Evolutionary conservation across 2,797 vertebrate genomes (phyloP), one percentile per base, ranked within the genome.

Genomic region (Gila robusta): DNA sequence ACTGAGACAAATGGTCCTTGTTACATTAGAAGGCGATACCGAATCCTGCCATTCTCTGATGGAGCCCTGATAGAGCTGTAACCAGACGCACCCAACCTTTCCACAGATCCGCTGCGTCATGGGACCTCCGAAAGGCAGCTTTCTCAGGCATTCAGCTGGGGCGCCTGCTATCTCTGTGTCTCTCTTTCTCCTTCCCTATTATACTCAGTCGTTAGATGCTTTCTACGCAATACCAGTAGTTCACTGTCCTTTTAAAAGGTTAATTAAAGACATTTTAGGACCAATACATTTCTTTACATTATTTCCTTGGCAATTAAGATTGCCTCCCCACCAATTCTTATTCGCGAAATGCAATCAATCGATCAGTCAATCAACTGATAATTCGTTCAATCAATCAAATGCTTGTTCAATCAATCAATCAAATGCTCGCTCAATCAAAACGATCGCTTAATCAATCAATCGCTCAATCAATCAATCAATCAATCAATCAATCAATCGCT

Each of bases 1-100:
- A 95, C 94, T 94, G 94, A 95, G 95, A 95, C 94, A 95, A 95
- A 96, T 94, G 95, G 94, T 93, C 91, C 94, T 95, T 94, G 94
- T 95, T 95, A 94, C 93, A 93, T 95, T 95, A 94, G 94, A 91
- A 91, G 91, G 93, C 74, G 94, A 94, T 94, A 95, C 93, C 89
- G 93, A 95, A 95, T 93, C 94, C 93, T 91, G 91, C 84, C 91
- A 92, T 92, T 94, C 93, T 90, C 89, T 95, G 95, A 95, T 95
- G 93, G 93, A 87, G 91, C 93, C 91, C 90, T 90, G 95, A 96
- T 94, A 95, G 94, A 94, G 93, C 93, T 95, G 94, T 95, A 95
- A 95, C 95, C 88, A 90, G 93, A 96, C 89, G 93, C 95, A 91
- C 82, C 92, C 94, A 93, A 93, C 94, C 95, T 95, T 95, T 94